Evolutionary conservation across 2,113 vertebrate species (phyloP), one percentile per base, ranked within the genome.

Genomic region (Urocynchramus pylzowi): DNA sequence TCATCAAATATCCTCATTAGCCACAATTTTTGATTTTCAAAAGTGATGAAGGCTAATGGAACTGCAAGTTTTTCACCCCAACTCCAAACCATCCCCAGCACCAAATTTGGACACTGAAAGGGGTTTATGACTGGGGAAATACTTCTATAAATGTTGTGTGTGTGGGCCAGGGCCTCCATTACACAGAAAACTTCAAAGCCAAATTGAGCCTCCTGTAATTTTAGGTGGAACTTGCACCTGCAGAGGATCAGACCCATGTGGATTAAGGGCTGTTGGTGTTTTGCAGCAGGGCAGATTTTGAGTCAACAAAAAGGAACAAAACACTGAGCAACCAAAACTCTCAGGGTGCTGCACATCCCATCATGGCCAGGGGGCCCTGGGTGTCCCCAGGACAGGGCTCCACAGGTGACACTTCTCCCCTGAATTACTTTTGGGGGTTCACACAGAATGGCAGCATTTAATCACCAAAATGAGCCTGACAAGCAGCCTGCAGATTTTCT

Each of bases 1-100:
- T 60, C 79, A 89, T 75, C 61, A 95, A 93, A 92, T 94, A 89
- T 5, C 37, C 86, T 90, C 52, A 94, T 96, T 96, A 94, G 37
- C 23, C 65, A 81, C 47, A 33, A 42, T 63, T 88, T 92, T 56
- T 70, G n/a, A 73, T 90, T 95, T 93, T 60, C 83, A 60, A 6
- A 84, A 71, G 83, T n/a, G 63, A 84, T 16, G 82, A 87, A 89
- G 37, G 53, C 41, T 76, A 82, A 93, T 39, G 53, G 37, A 78
- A 82, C 15, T 19, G 4, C 61, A 69, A 73, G 49, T 13, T 92
- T 84, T 75, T 75, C 52, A 92, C 47, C 74, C 33, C 57, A 89
- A 53, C 24, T 80, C 87, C 69, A 93, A 84, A n/a, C n/a, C 22
- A 22, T 18, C 22, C 17, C 35, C 26, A 63, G 45, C 76, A 90